A percentile compares a stretch with the other conserved stretches of the same genome.
phyloP scores from a whole-genome alignment of 2,888 invertebrate species.

The Crossocerus cetratus region DNA sequence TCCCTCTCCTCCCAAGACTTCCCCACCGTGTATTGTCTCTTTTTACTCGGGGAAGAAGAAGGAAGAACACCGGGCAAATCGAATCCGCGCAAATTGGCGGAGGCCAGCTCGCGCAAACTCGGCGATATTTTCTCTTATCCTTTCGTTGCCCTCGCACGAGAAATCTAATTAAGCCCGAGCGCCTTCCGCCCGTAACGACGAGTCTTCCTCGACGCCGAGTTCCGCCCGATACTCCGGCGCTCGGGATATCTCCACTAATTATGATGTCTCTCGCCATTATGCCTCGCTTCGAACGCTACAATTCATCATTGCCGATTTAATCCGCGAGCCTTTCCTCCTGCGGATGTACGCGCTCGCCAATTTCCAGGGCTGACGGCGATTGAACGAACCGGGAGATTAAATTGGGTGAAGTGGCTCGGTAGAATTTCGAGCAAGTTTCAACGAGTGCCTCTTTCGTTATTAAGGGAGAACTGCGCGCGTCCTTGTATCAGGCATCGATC shows the following conservation, averaged over 20 bases:
- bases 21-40: background rate
- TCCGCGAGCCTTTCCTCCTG: no score
- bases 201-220: background rate
- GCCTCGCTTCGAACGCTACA: background rate
- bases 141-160: constrained; percentile 1
- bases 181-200: background rate
- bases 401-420: background rate
- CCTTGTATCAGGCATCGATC: background rate
- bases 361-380: no score
- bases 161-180: background rate
- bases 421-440: background rate
- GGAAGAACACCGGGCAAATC: no score
- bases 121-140: background rate
- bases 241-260: background rate
- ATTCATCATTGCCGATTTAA: background rate
- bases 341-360: no score
- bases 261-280: background rate
- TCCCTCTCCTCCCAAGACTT: no score
- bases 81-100: background rate
- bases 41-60: background rate
- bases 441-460: background rate
- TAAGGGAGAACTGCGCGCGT: background rate
- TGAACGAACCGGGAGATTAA: background rate
- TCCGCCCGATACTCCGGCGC: background rate
- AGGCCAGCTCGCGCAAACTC: background rate